A percentile compares a stretch with the other conserved stretches of the same genome.
phyloP scores from a whole-genome alignment of 2,113 vertebrate genomes.

The Alethe diademata region DNA sequence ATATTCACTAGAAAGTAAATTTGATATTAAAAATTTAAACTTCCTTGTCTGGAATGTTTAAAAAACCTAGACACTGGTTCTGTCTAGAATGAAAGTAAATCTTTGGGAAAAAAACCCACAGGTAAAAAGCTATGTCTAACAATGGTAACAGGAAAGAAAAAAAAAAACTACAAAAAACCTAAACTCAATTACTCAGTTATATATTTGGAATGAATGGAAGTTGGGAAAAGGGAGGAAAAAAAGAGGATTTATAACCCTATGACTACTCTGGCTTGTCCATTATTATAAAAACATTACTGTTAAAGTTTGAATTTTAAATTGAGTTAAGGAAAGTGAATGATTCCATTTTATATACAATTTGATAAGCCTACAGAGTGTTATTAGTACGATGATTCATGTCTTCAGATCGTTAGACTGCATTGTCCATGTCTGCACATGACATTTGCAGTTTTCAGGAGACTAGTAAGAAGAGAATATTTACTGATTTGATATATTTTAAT shows the following conservation, averaged over 20 bases:
- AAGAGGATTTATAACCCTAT: background rate
- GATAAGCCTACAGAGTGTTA: background rate
- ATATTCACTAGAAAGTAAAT: background rate
- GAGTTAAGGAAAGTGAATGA: background rate
- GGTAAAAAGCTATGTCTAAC: background rate
- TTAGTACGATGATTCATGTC: background rate
- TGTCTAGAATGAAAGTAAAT: background rate
- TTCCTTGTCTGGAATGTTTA: background rate
- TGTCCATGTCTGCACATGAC: accelerated
- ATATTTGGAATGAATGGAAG: background rate
- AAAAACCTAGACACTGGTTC: background rate
- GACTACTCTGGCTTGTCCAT: background rate
- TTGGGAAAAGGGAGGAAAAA: background rate
- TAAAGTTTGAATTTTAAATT: background rate
- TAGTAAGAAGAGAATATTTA: background rate
- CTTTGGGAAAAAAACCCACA: background rate
- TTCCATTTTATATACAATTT: background rate
- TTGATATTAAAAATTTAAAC: background rate
- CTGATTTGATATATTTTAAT: background rate
- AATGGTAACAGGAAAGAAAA: background rate
- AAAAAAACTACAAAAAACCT: background rate
- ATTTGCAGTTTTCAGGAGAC: background rate
- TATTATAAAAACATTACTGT: background rate
- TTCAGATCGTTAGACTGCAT: background rate
- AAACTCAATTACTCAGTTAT: background rate